Conservation (phyloP, 2,888 invertebrate genomes). For the Ypsolopha sequella region DNA sequence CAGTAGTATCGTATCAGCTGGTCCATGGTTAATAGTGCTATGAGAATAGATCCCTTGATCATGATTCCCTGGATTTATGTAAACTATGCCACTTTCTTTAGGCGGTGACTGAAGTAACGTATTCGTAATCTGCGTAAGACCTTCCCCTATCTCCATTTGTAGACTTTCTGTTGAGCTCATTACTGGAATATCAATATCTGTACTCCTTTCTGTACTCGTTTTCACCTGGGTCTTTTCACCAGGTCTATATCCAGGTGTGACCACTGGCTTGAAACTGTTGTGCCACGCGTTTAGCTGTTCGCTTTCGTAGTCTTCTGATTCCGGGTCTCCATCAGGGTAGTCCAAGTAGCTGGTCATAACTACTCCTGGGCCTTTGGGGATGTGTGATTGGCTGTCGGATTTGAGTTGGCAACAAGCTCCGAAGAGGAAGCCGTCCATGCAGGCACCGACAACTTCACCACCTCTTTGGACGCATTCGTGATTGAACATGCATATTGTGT, state of each 20-base stretch:
- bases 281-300: conserved; percentile 55
- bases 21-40: conserved; percentile 71
- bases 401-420: conserved; percentile 89
- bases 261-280: conserved; percentile 57
- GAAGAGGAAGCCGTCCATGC: conserved; percentile 93
- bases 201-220: background rate
- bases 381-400: conserved; percentile 57
- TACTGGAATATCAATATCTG: background rate
- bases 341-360: conserved; percentile 61
- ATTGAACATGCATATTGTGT: conserved; percentile 93
- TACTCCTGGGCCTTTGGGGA: conserved; percentile 60
- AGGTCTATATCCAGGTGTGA: conserved; percentile 58
- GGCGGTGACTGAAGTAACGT: conserved; percentile 54
- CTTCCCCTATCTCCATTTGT: conserved; percentile 62
- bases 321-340: conserved; percentile 48
- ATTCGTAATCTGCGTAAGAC: conserved; percentile 69
- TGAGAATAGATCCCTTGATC: conserved; percentile 44
- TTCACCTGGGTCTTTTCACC: conserved; percentile 21
- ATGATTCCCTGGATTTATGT: conserved; percentile 37
- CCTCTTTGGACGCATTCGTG: conserved; percentile 85
- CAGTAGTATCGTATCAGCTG: conserved; percentile 74
- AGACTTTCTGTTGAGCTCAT: conserved; percentile 35
- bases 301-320: conserved; percentile 44
- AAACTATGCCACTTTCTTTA: conserved; percentile 46
- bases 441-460: conserved; percentile 87